Conservation (phyloP, 2,888 invertebrate species). For the Epinotia brunnichana region DNA sequence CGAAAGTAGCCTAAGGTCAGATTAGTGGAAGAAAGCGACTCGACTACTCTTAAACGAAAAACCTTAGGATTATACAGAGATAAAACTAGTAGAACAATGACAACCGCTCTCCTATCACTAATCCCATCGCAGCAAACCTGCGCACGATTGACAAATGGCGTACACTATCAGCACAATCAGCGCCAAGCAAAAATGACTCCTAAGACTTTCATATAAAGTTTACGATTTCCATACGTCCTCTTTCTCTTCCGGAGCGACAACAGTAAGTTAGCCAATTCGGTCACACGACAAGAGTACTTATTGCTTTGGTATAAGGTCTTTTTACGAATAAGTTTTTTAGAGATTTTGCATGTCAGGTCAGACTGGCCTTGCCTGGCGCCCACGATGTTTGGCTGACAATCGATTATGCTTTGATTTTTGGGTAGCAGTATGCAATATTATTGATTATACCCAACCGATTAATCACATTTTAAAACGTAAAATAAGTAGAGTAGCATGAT, state of each 20-base stretch:
- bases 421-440: neutral
- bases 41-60: neutral
- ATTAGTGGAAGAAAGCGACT: neutral
- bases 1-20: neutral
- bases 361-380: constrained; percentile 8
- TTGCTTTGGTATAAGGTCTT: neutral
- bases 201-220: neutral
- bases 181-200: neutral
- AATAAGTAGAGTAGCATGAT: too few species aligned
- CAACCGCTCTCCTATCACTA: neutral
- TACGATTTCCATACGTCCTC: neutral
- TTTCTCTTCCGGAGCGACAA: neutral
- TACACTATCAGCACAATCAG: constrained; percentile 1
- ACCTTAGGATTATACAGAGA: neutral
- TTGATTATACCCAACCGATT: too few species aligned
- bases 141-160: constrained; percentile 58
- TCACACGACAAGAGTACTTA: neutral
- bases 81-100: constrained; percentile 7
- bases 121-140: constrained; percentile 24
- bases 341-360: neutral
- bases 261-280: neutral
- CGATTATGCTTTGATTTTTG: constrained; percentile 8
- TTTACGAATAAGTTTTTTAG: neutral
- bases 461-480: too few species aligned
- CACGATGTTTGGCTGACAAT: constrained; percentile 5